A percentile compares a stretch with the other conserved stretches of the same genome.
Evolutionary conservation across 2,888 invertebrate species (phyloP).

Genomic region (Drosophila stalkeri): DNA sequence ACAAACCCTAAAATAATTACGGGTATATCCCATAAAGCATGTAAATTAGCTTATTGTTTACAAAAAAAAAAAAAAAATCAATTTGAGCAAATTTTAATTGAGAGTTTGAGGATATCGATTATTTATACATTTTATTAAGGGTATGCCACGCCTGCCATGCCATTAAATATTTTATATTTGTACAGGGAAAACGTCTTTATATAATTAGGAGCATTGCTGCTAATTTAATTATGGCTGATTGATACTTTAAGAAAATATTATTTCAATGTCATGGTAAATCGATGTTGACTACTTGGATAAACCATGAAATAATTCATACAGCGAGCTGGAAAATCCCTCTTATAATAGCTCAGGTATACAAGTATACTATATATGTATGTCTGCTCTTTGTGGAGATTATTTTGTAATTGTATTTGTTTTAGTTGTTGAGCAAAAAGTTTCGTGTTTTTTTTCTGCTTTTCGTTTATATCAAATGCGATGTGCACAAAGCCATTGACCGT

Average conservation of each 20-base stretch:
- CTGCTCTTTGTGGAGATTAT: background rate
- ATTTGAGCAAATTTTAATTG: background rate
- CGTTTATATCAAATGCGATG: slow-evolving; percentile 56
- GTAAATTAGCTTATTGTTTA: background rate
- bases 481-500: slow-evolving; percentile 69
- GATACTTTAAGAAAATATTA: background rate
- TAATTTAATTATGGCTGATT: slow-evolving; percentile 1
- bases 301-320: background rate
- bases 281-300: background rate
- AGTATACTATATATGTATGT: background rate
- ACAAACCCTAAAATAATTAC: no score
- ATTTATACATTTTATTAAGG: background rate
- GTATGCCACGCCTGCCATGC: background rate
- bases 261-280: background rate
- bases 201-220: slow-evolving; percentile 3
- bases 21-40: no score
- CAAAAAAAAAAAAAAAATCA: background rate
- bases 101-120: background rate
- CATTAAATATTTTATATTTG: background rate
- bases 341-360: background rate
- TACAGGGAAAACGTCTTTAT: background rate
- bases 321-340: background rate
- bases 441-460: slow-evolving; percentile 13
- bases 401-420: slow-evolving; percentile 21
- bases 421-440: slow-evolving; percentile 42